phyloP scores from a whole-genome alignment of 2,888 invertebrate genomes.

The Aphodius granarius region DNA sequence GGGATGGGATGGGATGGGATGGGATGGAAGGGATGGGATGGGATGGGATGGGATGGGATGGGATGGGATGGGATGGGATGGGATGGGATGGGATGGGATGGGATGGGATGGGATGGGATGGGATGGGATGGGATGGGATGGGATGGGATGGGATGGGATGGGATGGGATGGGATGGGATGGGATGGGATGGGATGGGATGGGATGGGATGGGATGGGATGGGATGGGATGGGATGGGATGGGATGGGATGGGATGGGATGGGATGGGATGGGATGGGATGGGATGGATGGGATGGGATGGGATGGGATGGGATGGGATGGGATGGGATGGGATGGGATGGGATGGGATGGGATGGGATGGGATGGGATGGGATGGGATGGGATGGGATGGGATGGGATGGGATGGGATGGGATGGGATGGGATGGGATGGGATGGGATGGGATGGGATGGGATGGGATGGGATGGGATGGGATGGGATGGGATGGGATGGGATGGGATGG shows the following conservation, averaged over 20 bases:
- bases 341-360: neutral
- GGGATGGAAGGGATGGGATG: neutral
- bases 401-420: neutral
- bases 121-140: neutral
- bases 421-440: neutral
- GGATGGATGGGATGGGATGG: no score
- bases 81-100: neutral
- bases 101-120: neutral
- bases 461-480: neutral
- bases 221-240: neutral
- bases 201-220: neutral
- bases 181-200: neutral
- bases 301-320: neutral
- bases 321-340: neutral
- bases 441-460: neutral
- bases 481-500: neutral
- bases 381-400: neutral
- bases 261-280: neutral
- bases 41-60: neutral
- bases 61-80: neutral
- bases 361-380: neutral
- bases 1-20: neutral
- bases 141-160: neutral
- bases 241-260: neutral
- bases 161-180: neutral